Percentiles rank a stretch among this genome's conserved stretches.
phyloP scores from a whole-genome alignment of 1,140 invertebrate genomes.

The Zaprionus davidi region DNA sequence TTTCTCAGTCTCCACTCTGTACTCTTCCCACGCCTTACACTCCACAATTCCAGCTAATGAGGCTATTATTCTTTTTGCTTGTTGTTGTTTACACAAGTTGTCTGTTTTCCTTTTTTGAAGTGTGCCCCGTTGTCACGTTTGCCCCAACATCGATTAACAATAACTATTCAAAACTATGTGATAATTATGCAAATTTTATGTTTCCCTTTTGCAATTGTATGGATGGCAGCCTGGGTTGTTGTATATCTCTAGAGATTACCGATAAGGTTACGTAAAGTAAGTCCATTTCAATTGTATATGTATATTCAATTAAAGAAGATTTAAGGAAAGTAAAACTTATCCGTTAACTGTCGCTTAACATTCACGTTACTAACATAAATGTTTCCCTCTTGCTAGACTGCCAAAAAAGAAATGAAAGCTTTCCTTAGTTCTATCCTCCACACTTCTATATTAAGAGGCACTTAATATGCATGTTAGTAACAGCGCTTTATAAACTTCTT shows the following conservation, averaged over 20 bases:
- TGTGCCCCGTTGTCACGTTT: not conserved
- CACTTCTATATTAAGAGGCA: no score
- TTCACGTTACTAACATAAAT: no score
- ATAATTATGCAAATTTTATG: slow-evolving; percentile 39
- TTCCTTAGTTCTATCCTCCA: no score
- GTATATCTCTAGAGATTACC: slow-evolving; percentile 16
- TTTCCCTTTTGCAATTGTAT: slow-evolving; percentile 7
- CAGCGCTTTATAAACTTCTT: no score
- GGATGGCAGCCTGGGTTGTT: not conserved
- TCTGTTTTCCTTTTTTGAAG: not conserved
- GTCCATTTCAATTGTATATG: slow-evolving; percentile 1
- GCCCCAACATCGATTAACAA: slow-evolving; percentile 33
- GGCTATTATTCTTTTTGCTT: slow-evolving; percentile 51
- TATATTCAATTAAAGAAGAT: slow-evolving; percentile 1
- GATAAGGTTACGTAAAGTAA: not conserved
- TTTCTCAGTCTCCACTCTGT: slow-evolving; percentile 27
- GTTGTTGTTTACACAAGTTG: slow-evolving; percentile 13
- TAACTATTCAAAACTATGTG: slow-evolving; percentile 21
- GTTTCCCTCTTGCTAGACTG: no score
- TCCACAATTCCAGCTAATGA: slow-evolving; percentile 67
- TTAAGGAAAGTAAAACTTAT: not conserved
- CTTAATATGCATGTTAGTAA: no score
- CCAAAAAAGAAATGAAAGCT: no score
- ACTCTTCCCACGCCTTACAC: slow-evolving; percentile 37
- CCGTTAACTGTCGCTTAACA: not conserved